Conservation (phyloP, 2,888 invertebrate species). For the Thereva unica region DNA sequence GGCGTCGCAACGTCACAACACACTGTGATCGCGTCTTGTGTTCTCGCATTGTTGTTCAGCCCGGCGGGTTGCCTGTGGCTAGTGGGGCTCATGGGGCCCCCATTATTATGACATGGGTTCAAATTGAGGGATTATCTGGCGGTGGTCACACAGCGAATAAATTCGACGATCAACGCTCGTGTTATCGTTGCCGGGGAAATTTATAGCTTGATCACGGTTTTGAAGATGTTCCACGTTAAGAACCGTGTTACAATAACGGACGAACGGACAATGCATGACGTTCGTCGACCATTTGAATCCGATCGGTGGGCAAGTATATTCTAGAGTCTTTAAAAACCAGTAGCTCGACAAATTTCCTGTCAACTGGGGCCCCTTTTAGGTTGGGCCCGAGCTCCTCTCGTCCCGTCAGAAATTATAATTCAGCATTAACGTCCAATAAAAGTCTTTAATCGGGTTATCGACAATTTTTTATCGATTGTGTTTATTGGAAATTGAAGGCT, state of each 20-base stretch:
- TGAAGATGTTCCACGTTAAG: constrained; percentile 17
- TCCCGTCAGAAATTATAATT: constrained; percentile 16
- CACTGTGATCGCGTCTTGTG: no score
- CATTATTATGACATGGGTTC: constrained; percentile 14
- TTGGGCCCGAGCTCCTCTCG: neutral
- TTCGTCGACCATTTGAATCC: neutral
- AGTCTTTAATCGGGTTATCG: constrained; percentile 25
- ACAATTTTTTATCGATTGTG: constrained; percentile 5
- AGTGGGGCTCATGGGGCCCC: neutral
- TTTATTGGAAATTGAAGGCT: constrained; percentile 1
- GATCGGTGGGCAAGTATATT: no score
- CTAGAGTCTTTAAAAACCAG: constrained; percentile 27
- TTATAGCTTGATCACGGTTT: constrained; percentile 22
- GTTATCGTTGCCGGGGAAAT: constrained; percentile 19
- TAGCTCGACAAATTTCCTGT: constrained; percentile 34
- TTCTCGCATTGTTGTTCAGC: no score
- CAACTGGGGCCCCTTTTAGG: constrained; percentile 12
- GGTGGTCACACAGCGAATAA: constrained; percentile 27
- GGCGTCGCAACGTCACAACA: no score
- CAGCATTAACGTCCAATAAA: constrained; percentile 3
- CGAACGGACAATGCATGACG: neutral
- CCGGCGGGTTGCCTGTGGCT: no score
- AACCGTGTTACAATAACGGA: constrained; percentile 18
- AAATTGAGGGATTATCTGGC: constrained; percentile 26
- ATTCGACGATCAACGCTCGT: constrained; percentile 33